Base-by-base conservation (phyloP, 2,888 invertebrate genomes). In the Apodemia zela region DNA sequence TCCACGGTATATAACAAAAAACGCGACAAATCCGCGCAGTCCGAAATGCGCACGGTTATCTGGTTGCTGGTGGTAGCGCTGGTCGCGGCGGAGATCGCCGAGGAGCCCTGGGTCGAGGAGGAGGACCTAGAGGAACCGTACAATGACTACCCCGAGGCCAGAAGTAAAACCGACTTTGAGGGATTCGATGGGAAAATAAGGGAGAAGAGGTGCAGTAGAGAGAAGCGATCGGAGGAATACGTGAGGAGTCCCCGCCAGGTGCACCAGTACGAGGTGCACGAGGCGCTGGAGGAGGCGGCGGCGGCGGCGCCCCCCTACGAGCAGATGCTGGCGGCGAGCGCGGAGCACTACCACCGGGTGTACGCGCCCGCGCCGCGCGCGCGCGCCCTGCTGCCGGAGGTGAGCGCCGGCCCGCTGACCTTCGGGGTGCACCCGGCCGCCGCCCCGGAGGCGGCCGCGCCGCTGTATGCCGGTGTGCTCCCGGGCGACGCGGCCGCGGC, bases 241-340 rank as follows among this genome's bases (percentile, higher is more conserved):
- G 73, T 75, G 10, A 71, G 86, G 33, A 72, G 71, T 2, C 83
- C 84, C 7, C 77, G 87, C 0, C 85, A 87, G 60, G 75, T 87
- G 2, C 89, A 88, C 62, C 89, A 88, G 62, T 90, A 90, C 65
- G 87, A 91, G 71, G 90, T 91, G 0, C 82, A 89, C 65, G 90
- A 91, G 73, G 70, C 77, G 35, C 80, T 78, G 0, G 88, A 87
- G 38, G 90, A 87, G 6, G 72, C 8, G 66, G 75, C 67, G 67
- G 78, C 66, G 66, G 79, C 77, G 0, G 79, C 82, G 2, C 84
- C 84, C 1, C 84, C 88, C 0, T 89, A 85, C 71, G 89, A 90
- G 65, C 84, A 89, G 71, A 87, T 90, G 89, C 68, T 89, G 60
- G 88, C 89, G 0, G 89, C 89, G 0, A 89, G 87, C 66, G 89